Evolutionary conservation across 2,113 vertebrate species (phyloP), one percentile per base, ranked within the genome.

Genomic region (Tympanuchus pallidicinctus): DNA sequence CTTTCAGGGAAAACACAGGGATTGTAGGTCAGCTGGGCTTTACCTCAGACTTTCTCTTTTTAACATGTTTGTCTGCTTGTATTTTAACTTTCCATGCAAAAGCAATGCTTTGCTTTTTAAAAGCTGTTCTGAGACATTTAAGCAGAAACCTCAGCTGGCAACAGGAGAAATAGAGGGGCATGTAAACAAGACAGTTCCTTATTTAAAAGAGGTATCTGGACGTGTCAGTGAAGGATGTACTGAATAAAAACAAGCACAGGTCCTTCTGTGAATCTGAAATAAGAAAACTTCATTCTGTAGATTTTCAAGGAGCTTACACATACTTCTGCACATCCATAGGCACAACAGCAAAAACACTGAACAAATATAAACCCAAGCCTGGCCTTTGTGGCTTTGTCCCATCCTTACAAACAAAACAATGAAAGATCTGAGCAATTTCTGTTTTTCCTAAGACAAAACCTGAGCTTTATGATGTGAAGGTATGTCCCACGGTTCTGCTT

Each of bases 51-150:
- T n/a, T 66, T 76, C 17, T 10, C n/a, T 79, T 89, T 71, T 85
- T 20, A 83, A 40, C 4, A 5, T 50, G 74, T 91, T 86, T 72
- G 20, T 45, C 36, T 93, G n/a, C 34, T 34, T 57, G 13, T 2
- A 2, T 36, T 60, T 89, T 77, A 87, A 42, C 9, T 47, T 59
- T 74, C 71, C 48, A 71, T 38, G 21, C 25, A 92, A 82, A 95
- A 92, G 36, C 32, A 87, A 82, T n/a, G 25, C 38, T 69, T 74
- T 88, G 83, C 64, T 79, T 76, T 86, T 38, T 21, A 82, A 87
- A 91, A 86, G 42, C 42, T 80, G 24, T 36, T 88, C 36, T 6
- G 13, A 86, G 70, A 5, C 48, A 63, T 75, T 88, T 34, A 88
- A 93, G 74, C 69, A 78, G 67, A 63, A 90, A 80, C 42, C 34